Base-by-base conservation (phyloP, 2,888 invertebrate genomes). In the Byasa hedistus region DNA sequence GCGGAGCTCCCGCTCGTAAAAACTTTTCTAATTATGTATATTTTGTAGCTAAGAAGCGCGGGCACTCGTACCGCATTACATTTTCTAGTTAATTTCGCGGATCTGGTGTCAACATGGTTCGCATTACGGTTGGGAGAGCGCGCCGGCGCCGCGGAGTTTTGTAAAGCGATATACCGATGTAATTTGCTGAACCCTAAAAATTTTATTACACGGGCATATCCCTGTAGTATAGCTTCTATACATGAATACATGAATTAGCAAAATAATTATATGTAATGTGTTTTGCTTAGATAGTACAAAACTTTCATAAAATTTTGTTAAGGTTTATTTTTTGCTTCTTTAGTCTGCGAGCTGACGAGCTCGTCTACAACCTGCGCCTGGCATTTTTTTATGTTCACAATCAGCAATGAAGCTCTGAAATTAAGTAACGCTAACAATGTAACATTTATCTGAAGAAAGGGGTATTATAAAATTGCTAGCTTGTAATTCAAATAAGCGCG, bases 21-120 rank as follows among this genome's bases (percentile, higher is more conserved):
- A 91, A 91, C 90, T 91, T 91, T 91, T 86, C 86, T 91, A 91
- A 91, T 91, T 91, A 91, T 88, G 85, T 86, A 87, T 85, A 89
- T 89, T 91, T 88, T 85, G 89, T 84, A 84, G 86, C 84, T 83
- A 88, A 89, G 86, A 86, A 82, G 77, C 80, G 77, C 71, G 69
- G 75, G 74, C 79, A 82, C 81, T 82, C 79, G 73, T 74, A 77
- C 77, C 80, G 81, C 82, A 82, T 88, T 87, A 89, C 87, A 86
- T 87, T 86, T 88, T 84, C 85, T 83, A 86, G 85, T 87, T 87
- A 84, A 86, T 87, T 88, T 85, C 80, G 79, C 73, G 80, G 80
- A 84, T 87, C 79, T 79, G 80, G 80, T 84, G 84, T 82, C 84
- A 72, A 73, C 72, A 72, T 66, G 64, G 69, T 68, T 72, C 68